Percentiles rank a stretch among this genome's conserved stretches.
These are phyloP conservation scores for Archips xylosteana DNA, from an alignment of 2,888 invertebrate genomes.

Conservation along the genomic window DNA sequence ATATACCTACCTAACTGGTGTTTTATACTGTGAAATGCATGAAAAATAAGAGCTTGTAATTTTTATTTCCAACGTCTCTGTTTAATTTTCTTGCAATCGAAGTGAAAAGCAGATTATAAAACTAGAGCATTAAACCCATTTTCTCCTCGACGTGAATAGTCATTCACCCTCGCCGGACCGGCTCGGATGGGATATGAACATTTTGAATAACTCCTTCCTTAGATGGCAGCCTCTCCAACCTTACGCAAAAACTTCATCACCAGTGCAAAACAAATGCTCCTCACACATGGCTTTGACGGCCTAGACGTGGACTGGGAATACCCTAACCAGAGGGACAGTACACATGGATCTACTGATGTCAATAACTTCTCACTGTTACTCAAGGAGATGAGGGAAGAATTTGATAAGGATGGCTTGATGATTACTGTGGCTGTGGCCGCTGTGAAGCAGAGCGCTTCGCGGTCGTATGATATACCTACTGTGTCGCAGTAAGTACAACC, in stretches of 20 bases:
- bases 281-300: slow-evolving; percentile 87
- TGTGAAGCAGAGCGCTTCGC: slow-evolving; percentile 71
- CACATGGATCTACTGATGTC: slow-evolving; percentile 73
- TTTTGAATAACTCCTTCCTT: slow-evolving; percentile 30
- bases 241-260: slow-evolving; percentile 83
- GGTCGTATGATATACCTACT: slow-evolving; percentile 86
- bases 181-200: too few species aligned
- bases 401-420: slow-evolving; percentile 79
- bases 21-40: too few species aligned
- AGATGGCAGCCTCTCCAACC: slow-evolving; percentile 73
- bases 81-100: too few species aligned
- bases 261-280: slow-evolving; percentile 83
- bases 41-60: too few species aligned
- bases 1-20: too few species aligned
- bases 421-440: slow-evolving; percentile 87
- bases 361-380: slow-evolving; percentile 82
- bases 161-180: too few species aligned
- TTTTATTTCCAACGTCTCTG: too few species aligned
- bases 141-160: too few species aligned
- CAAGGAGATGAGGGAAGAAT: slow-evolving; percentile 83
- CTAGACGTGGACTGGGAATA: slow-evolving; percentile 92
- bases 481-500: slow-evolving; percentile 76
- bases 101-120: too few species aligned
- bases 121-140: too few species aligned
- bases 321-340: slow-evolving; percentile 84